Evolutionary conservation across 2,888 invertebrate species (phyloP), one percentile per base, ranked within the genome.

Genomic region (Xestia rhomboidea): DNA sequence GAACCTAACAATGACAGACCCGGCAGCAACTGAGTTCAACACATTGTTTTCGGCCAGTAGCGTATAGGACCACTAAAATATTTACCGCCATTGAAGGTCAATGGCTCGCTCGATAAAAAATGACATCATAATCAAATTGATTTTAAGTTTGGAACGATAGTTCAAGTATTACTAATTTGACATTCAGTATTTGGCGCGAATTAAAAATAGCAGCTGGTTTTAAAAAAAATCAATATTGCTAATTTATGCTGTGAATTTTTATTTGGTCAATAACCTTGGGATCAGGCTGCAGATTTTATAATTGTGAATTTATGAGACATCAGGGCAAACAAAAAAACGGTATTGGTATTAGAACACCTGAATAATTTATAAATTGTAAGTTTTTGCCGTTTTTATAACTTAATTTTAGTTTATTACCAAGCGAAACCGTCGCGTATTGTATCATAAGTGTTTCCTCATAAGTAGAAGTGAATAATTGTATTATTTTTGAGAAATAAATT

Each of bases 41-140:
- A 68, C 41, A 73, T 77, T 73, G 73, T 82, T 85, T 84, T 83
- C 80, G 75, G 77, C 63, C 62, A 76, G 60, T 60, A 85, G 18
- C 68, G 76, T 73, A 77, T 77, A 46, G 34, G 66, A 51, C 21
- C 34, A 78, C 81, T 85, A 73, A 84, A 85, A 79, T 85, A 85
- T 85, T 85, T 81, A 85, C 73, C 51, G 73, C 38, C 66, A 71
- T 4, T 49, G 77, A 84, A 85, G 85, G 85, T 79, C 84, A 84
- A 10, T 79, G 78, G 63, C 68, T 63, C 87, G 81, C 69, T 85
- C 85, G 85, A 85, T 87, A 85, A 82, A 85, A 83, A 87, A 77
- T 81, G 63, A 87, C 84, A 81, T 83, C 86, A 83, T 70, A 64
- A 68, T 76, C 75, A 82, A 82, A 78, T 73, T 54, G 69, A 73